Base-by-base conservation (phyloP, 2,888 invertebrate genomes). In the Drosophila hawaiiensis region DNA sequence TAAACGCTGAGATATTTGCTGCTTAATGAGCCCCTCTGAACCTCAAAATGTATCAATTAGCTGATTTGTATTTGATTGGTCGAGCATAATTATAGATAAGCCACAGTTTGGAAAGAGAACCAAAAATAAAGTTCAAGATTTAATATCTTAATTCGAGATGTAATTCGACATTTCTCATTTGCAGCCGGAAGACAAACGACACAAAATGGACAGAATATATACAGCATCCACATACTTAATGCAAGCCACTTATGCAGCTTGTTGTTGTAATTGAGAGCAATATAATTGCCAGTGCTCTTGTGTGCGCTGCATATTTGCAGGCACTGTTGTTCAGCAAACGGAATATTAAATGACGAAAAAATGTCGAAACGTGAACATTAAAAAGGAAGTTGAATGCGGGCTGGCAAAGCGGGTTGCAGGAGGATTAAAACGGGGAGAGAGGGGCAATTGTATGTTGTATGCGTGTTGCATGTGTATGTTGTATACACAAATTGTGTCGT, bases 301-400 rank as follows among this genome's bases (percentile, higher is more conserved):
- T 55, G 55, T 66, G 54, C 68, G 33, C 31, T 63, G 61, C 72
- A 61, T 79, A 59, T 78, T 82, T 68, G 78, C 80, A 49, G 82
- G 59, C 82, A 73, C 70, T 82, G 82, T 78, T 52, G 14, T 19
- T 47, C 50, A 56, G 55, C 60, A 73, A 82, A 77, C 22, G 55
- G 55, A 64, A 77, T 70, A 78, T 66, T 64, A 71, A 70, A 79
- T 75, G 68, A 65, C 39, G 60, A 53, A 60, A 52, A 61, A 56
- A 56, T 61, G 55, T 50, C 55, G 35, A 60, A 64, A 37, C 41
- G 47, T 25, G 47, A 41, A 68, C 65, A 88, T 76, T 80, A 84
- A 90, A 76, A 80, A 88, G 85, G 85, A 85, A 90, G 90, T 88
- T 75, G 75, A 68, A 78, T 88, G 87, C 78, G 80, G 79, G 83